Evolutionary conservation across 2,797 vertebrate species (phyloP).

Genomic region (Propithecus perrieri): DNA sequence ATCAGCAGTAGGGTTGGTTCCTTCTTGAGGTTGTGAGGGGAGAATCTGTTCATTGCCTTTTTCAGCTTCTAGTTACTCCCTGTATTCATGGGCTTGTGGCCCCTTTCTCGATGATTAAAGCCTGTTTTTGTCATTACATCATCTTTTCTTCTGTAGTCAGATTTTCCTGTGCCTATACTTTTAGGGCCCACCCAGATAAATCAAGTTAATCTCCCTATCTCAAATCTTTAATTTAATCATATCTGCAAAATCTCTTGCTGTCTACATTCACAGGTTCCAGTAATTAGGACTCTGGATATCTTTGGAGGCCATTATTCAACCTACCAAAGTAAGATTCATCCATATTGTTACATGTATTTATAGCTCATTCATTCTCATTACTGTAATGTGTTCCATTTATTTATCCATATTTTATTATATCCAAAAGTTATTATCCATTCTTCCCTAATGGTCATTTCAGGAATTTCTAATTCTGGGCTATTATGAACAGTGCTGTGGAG

Average conservation of each 20-base stretch:
- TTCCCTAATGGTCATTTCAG: background rate
- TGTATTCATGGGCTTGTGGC: background rate
- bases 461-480: conserved; percentile 3
- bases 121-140: background rate
- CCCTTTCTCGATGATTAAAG: background rate
- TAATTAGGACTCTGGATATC: background rate
- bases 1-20: background rate
- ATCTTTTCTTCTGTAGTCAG: background rate
- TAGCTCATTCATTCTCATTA: conserved; percentile 23
- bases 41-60: conserved; percentile 35
- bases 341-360: background rate
- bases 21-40: background rate
- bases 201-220: background rate
- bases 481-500: background rate
- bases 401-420: conserved; percentile 30
- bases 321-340: background rate
- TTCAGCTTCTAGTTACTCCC: background rate
- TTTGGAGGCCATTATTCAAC: background rate
- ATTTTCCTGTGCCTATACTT: background rate
- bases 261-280: background rate
- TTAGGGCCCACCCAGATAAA: background rate
- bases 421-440: conserved; percentile 38
- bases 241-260: background rate
- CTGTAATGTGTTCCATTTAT: background rate
- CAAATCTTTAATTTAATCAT: conserved; percentile 14